A percentile compares a stretch with the other conserved stretches of the same genome.
These are phyloP conservation scores for Lapara coniferarum DNA, from an alignment of 2,888 invertebrate species.

Conservation along the genomic window DNA sequence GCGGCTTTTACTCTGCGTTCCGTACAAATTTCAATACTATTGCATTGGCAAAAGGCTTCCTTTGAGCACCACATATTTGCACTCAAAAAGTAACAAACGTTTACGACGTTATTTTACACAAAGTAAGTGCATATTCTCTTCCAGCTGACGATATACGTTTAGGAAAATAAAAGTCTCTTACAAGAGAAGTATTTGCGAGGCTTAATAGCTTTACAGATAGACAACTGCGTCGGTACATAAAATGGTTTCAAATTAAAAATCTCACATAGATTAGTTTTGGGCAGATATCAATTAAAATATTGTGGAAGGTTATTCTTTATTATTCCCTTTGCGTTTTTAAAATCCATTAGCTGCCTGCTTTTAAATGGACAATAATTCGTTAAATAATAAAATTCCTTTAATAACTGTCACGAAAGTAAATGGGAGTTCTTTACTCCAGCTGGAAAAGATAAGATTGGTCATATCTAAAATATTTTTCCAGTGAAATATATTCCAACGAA, in stretches of 20 bases:
- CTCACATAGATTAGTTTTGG: no score
- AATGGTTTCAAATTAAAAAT: no score
- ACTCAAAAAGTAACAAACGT: conserved; percentile 4
- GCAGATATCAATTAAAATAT: no score
- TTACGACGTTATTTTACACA: neutral
- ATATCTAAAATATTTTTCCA: neutral
- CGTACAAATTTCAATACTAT: neutral
- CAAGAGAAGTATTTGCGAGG: no score
- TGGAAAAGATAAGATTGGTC: neutral
- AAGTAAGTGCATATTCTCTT: neutral
- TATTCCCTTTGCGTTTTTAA: neutral
- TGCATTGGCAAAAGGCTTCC: conserved; percentile 5
- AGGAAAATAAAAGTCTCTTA: neutral
- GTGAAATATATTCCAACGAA: conserved; percentile 10
- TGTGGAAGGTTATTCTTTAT: no score
- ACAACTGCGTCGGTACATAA: no score
- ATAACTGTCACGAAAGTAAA: conserved; percentile 1
- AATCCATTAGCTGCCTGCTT: neutral
- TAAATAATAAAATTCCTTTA: neutral
- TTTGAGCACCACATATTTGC: neutral
- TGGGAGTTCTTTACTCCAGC: neutral
- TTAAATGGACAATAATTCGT: neutral
- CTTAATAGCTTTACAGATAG: no score
- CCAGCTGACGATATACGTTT: neutral
- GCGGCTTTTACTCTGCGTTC: neutral